These are phyloP conservation scores for Ptyas mucosa DNA, from an alignment of 2,113 vertebrate species.

Conservation along the genomic window DNA sequence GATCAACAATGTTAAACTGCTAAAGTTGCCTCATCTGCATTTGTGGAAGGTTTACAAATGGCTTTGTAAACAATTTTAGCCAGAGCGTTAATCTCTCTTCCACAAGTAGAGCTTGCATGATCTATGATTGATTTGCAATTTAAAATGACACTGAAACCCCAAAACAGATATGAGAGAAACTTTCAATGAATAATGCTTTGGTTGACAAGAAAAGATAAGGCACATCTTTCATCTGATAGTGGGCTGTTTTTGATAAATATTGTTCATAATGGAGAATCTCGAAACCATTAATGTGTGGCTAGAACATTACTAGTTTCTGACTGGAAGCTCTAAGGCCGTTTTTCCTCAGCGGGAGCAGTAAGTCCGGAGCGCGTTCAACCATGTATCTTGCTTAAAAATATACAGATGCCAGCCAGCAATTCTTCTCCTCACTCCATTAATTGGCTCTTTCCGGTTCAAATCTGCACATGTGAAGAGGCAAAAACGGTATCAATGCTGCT, in stretches of 20 bases:
- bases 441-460: slow-evolving; percentile 31
- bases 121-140: slow-evolving; percentile 98
- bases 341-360: slow-evolving; percentile 58
- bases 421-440: slow-evolving; percentile 26
- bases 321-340: slow-evolving; percentile 63
- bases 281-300: slow-evolving; percentile 84
- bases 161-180: slow-evolving; percentile 92
- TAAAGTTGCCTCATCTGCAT: slow-evolving; percentile 89
- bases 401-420: background rate
- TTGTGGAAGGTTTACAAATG: slow-evolving; percentile 85
- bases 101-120: slow-evolving; percentile 81
- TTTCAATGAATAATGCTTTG: slow-evolving; percentile 90
- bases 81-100: slow-evolving; percentile 82
- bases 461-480: background rate
- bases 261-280: slow-evolving; percentile 87
- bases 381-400: slow-evolving; percentile 36
- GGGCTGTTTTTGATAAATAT: slow-evolving; percentile 93
- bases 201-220: slow-evolving; percentile 93
- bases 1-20: slow-evolving; percentile 86
- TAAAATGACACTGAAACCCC: slow-evolving; percentile 87
- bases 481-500: background rate
- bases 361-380: slow-evolving; percentile 35
- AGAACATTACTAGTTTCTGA: slow-evolving; percentile 79
- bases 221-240: slow-evolving; percentile 88
- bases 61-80: slow-evolving; percentile 88